Percentiles rank a stretch among this genome's conserved stretches.
These are phyloP conservation scores for Chaunax sp. DNA, from an alignment of 2,797 vertebrate species.

Conservation along the genomic window DNA sequence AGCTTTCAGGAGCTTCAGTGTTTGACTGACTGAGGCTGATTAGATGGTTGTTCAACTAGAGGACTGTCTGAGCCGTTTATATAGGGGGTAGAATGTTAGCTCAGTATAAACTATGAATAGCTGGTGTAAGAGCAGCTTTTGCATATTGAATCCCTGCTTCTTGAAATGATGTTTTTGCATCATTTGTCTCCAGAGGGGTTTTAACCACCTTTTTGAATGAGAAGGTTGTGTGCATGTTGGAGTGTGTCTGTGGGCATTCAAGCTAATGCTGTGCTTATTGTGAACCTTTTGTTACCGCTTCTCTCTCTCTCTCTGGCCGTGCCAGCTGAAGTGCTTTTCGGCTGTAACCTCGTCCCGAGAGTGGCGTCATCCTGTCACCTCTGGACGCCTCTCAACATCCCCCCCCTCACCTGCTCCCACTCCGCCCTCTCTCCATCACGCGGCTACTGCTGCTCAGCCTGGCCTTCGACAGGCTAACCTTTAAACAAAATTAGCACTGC, in stretches of 20 bases:
- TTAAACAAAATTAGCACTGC: constrained; percentile 38
- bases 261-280: constrained; percentile 26
- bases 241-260: constrained; percentile 5
- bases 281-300: constrained; percentile 44
- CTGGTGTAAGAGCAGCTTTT: background rate
- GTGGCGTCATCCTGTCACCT: constrained; percentile 53
- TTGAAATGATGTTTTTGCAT: constrained; percentile 13
- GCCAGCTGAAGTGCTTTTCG: constrained; percentile 55
- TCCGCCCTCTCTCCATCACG: constrained; percentile 31
- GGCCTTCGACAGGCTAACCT: constrained; percentile 33
- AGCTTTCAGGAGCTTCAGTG: background rate
- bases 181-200: constrained; percentile 8
- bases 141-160: background rate
- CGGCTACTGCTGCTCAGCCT: constrained; percentile 23
- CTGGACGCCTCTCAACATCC: constrained; percentile 43
- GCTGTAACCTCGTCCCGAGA: constrained; percentile 20
- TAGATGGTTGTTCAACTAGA: background rate
- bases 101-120: constrained; percentile 4
- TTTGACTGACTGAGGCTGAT: constrained; percentile 1
- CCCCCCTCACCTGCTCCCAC: constrained; percentile 40
- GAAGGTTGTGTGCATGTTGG: background rate
- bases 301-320: constrained; percentile 28
- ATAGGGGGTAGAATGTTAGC: background rate
- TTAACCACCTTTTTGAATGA: constrained; percentile 15
- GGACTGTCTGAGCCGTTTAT: background rate